Base-by-base conservation (phyloP, 2,797 vertebrate species). In the Crypturellus tataupa region DNA sequence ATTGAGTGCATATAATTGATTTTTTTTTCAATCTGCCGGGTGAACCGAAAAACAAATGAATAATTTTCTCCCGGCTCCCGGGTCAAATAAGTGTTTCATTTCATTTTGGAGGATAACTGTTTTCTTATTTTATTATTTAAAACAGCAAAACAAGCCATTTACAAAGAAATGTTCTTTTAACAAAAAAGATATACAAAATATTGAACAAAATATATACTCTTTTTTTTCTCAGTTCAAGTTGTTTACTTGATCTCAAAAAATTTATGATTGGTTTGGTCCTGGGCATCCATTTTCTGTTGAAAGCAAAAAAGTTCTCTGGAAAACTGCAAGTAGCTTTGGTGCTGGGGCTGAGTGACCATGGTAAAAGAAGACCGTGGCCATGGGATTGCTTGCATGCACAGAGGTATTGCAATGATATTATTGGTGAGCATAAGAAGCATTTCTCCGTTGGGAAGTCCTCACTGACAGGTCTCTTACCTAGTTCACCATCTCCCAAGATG, bases 21-120 rank as follows among this genome's bases (percentile, higher is more conserved):
- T 65, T 91, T 94, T 94, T 90, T 94, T 91, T 77, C 80, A 63
- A 19, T 65, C 51, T 73, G 49, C 79, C 92, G 75, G 37, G 27
- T 77, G 71, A 94, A 84, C 25, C 73, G 53, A 37, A 86, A 95
- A 88, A 77, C 13, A 77, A 7, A 56, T 55, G 16, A 40, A 49
- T 82, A 27, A 60, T 90, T 93, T 88, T 84, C 60, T 67, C 69
- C 59, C 8, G 24, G 6, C 60, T 67, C 69, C 59, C 7, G 24
- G 6, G n/a, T 77, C 2, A 10, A 56, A 59, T 47, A 53, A 1
- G 1, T 9, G 6, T 47, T 84, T 88, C 79, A 17, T 37, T 84
- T 93, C 39, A n/a, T 70, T 94, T 95, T 63, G 33, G 25, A 12
- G 6, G 14, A 35, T 76, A 84, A 15, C 12, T 37, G 4, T 63